A percentile compares a stretch with the other conserved stretches of the same genome.
Evolutionary conservation across 92 coral and sea anemone genomes (phyloP).

Genomic region (Hydrozoanthus gracilis): DNA sequence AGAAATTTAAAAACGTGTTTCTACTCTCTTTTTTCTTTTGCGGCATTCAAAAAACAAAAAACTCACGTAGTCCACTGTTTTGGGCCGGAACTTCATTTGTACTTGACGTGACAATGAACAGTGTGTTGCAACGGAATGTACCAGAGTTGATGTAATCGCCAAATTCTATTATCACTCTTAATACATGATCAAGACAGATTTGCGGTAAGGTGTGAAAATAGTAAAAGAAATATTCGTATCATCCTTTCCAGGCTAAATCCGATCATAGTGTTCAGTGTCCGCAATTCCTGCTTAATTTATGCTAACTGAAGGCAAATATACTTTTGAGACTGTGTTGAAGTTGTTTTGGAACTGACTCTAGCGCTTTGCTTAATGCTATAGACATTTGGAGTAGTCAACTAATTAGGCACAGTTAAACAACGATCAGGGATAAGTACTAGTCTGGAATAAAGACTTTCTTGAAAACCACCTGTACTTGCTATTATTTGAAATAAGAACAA

Average conservation of each 20-base stretch:
- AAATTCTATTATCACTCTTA: conserved; percentile 47
- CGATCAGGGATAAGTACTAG: background rate
- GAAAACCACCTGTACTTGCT: background rate
- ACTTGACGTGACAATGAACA: conserved; percentile 20
- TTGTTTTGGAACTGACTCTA: background rate
- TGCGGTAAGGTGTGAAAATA: conserved; percentile 31
- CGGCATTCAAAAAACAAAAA: background rate
- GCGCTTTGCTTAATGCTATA: too few relatives aligned
- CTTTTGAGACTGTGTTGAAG: background rate
- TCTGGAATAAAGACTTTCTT: background rate
- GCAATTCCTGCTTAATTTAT: background rate
- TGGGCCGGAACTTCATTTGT: background rate
- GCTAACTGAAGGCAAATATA: too few relatives aligned
- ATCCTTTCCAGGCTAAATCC: background rate
- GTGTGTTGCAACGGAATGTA: conserved; percentile 19
- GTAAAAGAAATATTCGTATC: background rate
- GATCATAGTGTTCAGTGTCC: background rate
- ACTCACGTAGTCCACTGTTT: background rate
- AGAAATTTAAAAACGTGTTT: background rate
- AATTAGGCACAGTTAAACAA: too few relatives aligned
- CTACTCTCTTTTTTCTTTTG: background rate
- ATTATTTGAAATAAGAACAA: background rate
- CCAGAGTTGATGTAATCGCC: conserved; percentile 17
- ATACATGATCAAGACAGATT: conserved; percentile 41
- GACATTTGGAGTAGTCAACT: too few relatives aligned